Percentiles rank a stretch among this genome's conserved stretches.
phyloP scores from a whole-genome alignment of 2,797 vertebrate species.

The Takifugu rubripes region DNA sequence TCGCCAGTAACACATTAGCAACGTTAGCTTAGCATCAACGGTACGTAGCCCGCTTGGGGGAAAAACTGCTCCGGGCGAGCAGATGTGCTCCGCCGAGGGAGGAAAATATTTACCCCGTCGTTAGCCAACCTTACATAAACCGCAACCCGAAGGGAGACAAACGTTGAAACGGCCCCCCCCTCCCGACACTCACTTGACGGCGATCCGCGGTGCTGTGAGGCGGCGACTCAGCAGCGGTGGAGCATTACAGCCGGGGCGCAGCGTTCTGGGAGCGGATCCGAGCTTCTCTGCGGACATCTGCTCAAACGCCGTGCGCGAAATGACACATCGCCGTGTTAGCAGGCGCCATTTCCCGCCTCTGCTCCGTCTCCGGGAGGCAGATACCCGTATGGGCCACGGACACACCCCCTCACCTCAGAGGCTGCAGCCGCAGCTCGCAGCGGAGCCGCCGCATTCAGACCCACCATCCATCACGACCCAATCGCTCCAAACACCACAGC shows the following conservation, averaged over 20 bases:
- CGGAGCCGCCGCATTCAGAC: background rate
- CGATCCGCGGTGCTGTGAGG: slow-evolving; percentile 50
- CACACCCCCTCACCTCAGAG: slow-evolving; percentile 70
- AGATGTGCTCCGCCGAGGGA: slow-evolving; percentile 34
- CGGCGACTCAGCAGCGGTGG: slow-evolving; percentile 31
- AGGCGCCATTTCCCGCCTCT: slow-evolving; percentile 79
- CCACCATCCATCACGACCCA: background rate
- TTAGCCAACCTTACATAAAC: slow-evolving; percentile 38
- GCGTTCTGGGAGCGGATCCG: slow-evolving; percentile 32
- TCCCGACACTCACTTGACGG: slow-evolving; percentile 58
- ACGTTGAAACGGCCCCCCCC: slow-evolving; percentile 5
- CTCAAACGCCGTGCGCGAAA: slow-evolving; percentile 55
- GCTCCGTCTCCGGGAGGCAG: slow-evolving; percentile 61
- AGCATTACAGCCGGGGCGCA: slow-evolving; percentile 49
- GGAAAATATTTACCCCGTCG: slow-evolving; percentile 23
- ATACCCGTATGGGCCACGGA: slow-evolving; percentile 75
- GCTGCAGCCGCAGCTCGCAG: slow-evolving; percentile 34
- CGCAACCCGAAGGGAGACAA: slow-evolving; percentile 10
- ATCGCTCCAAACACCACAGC: slow-evolving; percentile 11
- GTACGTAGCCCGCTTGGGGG: slow-evolving; percentile 12
- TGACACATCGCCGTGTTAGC: slow-evolving; percentile 70
- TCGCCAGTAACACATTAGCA: slow-evolving; percentile 43
- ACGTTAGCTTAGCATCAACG: slow-evolving; percentile 36
- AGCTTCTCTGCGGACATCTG: slow-evolving; percentile 21
- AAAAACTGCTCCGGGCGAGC: slow-evolving; percentile 45